A percentile compares a stretch with the other conserved stretches of the same genome.
These are phyloP conservation scores for Hypanus sabinus DNA, from an alignment of 2,113 vertebrate genomes.

Conservation along the genomic window DNA sequence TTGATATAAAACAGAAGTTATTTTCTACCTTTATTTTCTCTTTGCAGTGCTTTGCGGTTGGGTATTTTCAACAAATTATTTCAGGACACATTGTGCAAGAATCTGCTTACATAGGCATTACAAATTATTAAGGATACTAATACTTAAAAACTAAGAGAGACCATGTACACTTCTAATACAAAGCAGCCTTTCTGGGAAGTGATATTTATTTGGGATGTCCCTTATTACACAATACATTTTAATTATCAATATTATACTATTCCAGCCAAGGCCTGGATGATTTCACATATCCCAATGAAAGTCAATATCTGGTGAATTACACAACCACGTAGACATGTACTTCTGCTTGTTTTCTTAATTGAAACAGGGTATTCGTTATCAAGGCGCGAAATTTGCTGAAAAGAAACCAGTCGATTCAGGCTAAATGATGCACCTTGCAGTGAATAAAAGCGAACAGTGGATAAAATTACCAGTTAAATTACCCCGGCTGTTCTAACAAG, in stretches of 20 bases:
- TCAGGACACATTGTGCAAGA: not conserved
- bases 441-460: slow-evolving; percentile 7
- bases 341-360: not conserved
- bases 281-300: slow-evolving; percentile 13
- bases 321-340: not conserved
- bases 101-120: not conserved
- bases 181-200: not conserved
- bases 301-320: slow-evolving; percentile 20
- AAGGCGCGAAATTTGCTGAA: slow-evolving; percentile 10
- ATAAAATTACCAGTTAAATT: slow-evolving; percentile 31
- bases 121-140: not conserved
- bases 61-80: not conserved
- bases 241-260: not conserved
- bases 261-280: not conserved
- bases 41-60: not conserved
- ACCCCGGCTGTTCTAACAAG: slow-evolving; percentile 13
- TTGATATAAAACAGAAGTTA: not conserved
- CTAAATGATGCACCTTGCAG: slow-evolving; percentile 34
- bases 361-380: slow-evolving; percentile 2
- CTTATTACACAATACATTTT: not conserved
- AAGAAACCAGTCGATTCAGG: not conserved
- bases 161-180: not conserved
- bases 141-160: too few species aligned
- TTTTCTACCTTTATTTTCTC: not conserved
- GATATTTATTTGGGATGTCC: not conserved